A percentile compares a stretch with the other conserved stretches of the same genome.
Evolutionary conservation across 2,113 vertebrate genomes (phyloP).

Genomic region (Felis catus): F.catus_Fca126_mat1.0 CM031413.1:62398001-62398500

Average conservation of each 20-base stretch:
- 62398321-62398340: background rate
- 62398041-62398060: background rate
- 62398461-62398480: background rate
- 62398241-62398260: no score
- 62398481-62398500: no score
- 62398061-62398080: background rate
- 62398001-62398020: no score
- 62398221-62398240: background rate
- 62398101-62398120: background rate
- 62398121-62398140: background rate
- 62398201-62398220: background rate
- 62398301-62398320: background rate
- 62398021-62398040: background rate
- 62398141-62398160: background rate
- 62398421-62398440: background rate
- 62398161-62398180: background rate
- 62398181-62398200: background rate
- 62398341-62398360: background rate
- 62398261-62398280: background rate
- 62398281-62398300: background rate
- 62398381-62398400: background rate
- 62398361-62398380: no score
- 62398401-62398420: background rate
- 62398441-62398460: background rate
- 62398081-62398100: background rate